Conservation (phyloP, 2,888 invertebrate species). For the Falcaria lacertinaria region DNA sequence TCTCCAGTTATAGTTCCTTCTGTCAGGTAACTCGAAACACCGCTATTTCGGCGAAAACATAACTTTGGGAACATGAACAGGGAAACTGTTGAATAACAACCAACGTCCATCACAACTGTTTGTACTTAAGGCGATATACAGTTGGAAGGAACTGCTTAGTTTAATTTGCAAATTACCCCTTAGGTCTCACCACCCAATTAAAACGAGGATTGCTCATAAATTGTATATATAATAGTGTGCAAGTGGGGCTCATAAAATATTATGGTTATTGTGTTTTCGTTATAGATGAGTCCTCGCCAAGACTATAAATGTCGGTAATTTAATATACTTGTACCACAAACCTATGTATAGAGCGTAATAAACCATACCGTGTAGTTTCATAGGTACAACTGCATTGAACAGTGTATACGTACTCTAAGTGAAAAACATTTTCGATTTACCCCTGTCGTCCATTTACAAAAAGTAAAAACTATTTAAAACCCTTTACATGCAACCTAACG, state of each 20-base stretch:
- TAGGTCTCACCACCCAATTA: neutral
- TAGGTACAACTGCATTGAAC: no score
- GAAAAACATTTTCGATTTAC: no score
- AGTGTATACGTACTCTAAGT: no score
- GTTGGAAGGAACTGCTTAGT: neutral
- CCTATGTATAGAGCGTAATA: no score
- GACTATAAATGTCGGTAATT: no score
- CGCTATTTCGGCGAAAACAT: neutral
- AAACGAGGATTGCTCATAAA: neutral
- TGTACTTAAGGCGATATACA: neutral
- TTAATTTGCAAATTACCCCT: no score
- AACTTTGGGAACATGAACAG: constrained; percentile 1
- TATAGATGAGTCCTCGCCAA: neutral
- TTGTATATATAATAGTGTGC: neutral
- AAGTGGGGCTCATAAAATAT: neutral
- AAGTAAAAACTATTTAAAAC: no score
- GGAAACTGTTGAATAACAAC: neutral
- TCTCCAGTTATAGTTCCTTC: neutral
- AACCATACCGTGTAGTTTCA: no score
- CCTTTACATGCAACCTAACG: no score
- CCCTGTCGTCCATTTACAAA: no score
- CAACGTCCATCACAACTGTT: neutral
- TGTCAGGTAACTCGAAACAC: neutral
- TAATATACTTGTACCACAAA: no score
- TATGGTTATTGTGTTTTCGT: neutral